Conservation (phyloP, 2,888 invertebrate species). For the Lottia gigantea region DNA sequence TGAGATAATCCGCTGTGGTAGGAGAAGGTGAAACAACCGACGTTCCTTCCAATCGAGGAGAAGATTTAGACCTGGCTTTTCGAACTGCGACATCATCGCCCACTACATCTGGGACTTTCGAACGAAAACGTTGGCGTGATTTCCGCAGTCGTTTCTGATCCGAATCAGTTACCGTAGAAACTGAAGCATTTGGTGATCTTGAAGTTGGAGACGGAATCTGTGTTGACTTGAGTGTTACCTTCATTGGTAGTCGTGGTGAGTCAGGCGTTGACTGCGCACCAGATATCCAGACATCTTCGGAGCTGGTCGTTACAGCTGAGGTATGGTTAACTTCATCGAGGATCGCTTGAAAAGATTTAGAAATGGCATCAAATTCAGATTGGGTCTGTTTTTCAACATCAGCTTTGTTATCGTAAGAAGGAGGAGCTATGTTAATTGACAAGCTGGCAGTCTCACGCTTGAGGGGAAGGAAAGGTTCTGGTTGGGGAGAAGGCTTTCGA, state of each 20-base stretch:
- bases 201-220: slow-evolving; percentile 1
- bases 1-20: slow-evolving; percentile 34
- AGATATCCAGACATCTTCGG: slow-evolving; percentile 7
- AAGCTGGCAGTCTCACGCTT: slow-evolving; percentile 25
- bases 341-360: slow-evolving; percentile 54
- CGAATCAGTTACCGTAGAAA: slow-evolving; percentile 16
- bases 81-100: slow-evolving; percentile 25
- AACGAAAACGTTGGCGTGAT: slow-evolving; percentile 24
- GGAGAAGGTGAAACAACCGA: slow-evolving; percentile 23
- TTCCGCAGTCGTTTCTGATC: slow-evolving; percentile 18
- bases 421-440: slow-evolving; percentile 20
- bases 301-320: slow-evolving; percentile 15
- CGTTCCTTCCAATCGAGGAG: slow-evolving; percentile 14
- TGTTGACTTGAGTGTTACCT: background rate
- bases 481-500: slow-evolving; percentile 9
- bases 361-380: slow-evolving; percentile 55
- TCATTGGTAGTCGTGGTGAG: background rate
- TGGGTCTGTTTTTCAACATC: slow-evolving; percentile 51
- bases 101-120: slow-evolving; percentile 22
- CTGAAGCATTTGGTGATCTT: background rate
- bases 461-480: slow-evolving; percentile 7
- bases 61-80: slow-evolving; percentile 28
- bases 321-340: slow-evolving; percentile 47
- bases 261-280: background rate
- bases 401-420: slow-evolving; percentile 26